Percentiles rank a stretch among this genome's conserved stretches.
Evolutionary conservation across 1,140 invertebrate genomes (phyloP).

Genomic region (Mercenaria mercenaria): DNA sequence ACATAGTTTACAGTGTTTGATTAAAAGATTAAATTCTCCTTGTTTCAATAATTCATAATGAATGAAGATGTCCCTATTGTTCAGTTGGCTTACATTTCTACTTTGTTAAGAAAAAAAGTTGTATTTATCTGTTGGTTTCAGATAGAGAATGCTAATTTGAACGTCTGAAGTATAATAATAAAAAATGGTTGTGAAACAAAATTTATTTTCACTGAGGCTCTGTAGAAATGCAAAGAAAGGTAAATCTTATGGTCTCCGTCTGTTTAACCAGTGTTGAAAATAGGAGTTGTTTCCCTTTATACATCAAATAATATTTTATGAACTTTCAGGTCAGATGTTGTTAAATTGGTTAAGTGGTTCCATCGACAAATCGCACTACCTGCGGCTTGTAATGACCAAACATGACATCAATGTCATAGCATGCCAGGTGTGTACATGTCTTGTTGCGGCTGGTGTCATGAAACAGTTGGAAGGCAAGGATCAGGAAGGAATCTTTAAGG

Average conservation of each 20-base stretch:
- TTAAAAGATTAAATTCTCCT: not conserved
- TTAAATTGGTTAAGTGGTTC: conserved; percentile 95
- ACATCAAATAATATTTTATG: not conserved
- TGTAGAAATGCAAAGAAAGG: too few relatives aligned
- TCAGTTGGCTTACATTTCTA: too few relatives aligned
- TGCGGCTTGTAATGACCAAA: conserved; percentile 88
- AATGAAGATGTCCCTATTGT: too few relatives aligned
- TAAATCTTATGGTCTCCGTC: not conserved
- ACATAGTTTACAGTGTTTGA: not conserved
- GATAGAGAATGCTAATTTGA: too few relatives aligned
- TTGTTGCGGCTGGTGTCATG: conserved; percentile 95
- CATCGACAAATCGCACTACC: conserved; percentile 90
- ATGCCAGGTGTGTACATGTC: conserved; percentile 94
- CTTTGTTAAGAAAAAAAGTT: too few relatives aligned
- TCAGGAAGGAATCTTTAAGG: conserved; percentile 91
- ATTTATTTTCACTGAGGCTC: too few relatives aligned
- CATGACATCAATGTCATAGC: conserved; percentile 92
- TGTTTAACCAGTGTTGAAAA: not conserved
- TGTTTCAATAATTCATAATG: too few relatives aligned
- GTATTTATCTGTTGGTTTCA: too few relatives aligned
- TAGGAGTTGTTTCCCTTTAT: conserved; percentile 1
- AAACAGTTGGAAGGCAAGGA: conserved; percentile 91
- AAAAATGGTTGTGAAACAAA: too few relatives aligned
- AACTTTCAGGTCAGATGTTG: conserved; percentile 93
- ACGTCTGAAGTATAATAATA: too few relatives aligned